These are phyloP conservation scores for Campaea margaritaria DNA, from an alignment of 2,888 invertebrate genomes.

Conservation along the genomic window DNA sequence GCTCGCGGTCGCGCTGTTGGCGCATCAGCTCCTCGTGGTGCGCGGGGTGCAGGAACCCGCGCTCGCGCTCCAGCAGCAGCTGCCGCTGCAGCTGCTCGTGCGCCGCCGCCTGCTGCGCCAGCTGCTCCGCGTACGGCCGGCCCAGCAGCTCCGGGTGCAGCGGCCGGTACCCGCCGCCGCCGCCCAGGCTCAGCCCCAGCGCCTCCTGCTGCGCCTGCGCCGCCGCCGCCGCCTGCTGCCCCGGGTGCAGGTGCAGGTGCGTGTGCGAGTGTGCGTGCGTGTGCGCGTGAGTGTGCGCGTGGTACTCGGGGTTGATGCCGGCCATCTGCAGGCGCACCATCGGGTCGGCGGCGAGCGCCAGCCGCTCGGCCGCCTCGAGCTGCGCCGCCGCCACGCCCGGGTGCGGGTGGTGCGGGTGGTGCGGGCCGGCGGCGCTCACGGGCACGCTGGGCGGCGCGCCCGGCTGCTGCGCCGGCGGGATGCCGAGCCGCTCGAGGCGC, in stretches of 20 bases:
- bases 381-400: constrained; percentile 85
- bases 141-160: constrained; percentile 91
- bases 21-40: constrained; percentile 85
- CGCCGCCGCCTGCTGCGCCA: constrained; percentile 91
- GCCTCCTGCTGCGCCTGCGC: constrained; percentile 88
- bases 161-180: constrained; percentile 83
- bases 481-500: constrained; percentile 92
- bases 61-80: constrained; percentile 92
- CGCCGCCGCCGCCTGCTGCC: constrained; percentile 87
- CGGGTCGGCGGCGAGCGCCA: constrained; percentile 95
- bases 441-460: constrained; percentile 78
- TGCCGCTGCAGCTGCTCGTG: constrained; percentile 95
- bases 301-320: constrained; percentile 94
- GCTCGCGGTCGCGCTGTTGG: constrained; percentile 93
- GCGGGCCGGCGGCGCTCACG: constrained; percentile 73
- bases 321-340: constrained; percentile 98
- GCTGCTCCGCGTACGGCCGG: constrained; percentile 92
- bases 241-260: constrained; percentile 92
- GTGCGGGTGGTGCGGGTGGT: constrained; percentile 85
- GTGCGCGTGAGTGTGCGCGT: constrained; percentile 96
- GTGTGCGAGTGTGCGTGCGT: constrained; percentile 96
- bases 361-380: constrained; percentile 90
- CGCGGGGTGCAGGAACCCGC: constrained; percentile 86
- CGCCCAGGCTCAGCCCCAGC: constrained; percentile 71
- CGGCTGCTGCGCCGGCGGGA: constrained; percentile 86